These are phyloP conservation scores for Melieria crassipennis DNA, from an alignment of 2,888 invertebrate genomes.

Conservation along the genomic window DNA sequence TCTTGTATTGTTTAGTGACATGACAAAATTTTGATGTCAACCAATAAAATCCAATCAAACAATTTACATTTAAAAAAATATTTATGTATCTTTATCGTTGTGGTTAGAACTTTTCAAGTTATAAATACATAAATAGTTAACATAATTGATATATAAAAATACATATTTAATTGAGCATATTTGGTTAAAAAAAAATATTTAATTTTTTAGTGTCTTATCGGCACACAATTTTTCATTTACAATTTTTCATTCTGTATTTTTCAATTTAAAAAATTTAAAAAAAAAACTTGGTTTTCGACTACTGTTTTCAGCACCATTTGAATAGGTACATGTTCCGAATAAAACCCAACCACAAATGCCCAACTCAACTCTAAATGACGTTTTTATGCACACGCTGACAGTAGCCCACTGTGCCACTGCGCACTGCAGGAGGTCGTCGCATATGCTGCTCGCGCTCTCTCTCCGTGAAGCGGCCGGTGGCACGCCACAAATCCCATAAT, in stretches of 20 bases:
- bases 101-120: no score
- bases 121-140: no score
- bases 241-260: background rate
- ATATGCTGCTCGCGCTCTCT: background rate
- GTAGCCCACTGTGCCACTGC: slow-evolving; percentile 25
- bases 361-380: slow-evolving; percentile 7
- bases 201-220: background rate
- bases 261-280: background rate
- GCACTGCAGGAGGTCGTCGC: background rate
- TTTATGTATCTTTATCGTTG: no score
- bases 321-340: slow-evolving; percentile 16
- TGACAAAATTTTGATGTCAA: no score
- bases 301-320: slow-evolving; percentile 3
- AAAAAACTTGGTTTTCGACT: background rate
- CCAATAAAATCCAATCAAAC: no score
- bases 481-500: no score
- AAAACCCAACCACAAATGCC: slow-evolving; percentile 19
- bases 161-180: background rate
- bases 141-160: no score
- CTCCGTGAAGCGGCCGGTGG: no score
- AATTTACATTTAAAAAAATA: no score
- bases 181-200: no score
- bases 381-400: slow-evolving; percentile 35
- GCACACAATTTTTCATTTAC: background rate
- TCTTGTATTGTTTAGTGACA: no score